Percentiles rank a stretch among this genome's conserved stretches.
These are phyloP conservation scores for Acronicta aceris DNA, from an alignment of 2,888 invertebrate species.

Conservation along the genomic window DNA sequence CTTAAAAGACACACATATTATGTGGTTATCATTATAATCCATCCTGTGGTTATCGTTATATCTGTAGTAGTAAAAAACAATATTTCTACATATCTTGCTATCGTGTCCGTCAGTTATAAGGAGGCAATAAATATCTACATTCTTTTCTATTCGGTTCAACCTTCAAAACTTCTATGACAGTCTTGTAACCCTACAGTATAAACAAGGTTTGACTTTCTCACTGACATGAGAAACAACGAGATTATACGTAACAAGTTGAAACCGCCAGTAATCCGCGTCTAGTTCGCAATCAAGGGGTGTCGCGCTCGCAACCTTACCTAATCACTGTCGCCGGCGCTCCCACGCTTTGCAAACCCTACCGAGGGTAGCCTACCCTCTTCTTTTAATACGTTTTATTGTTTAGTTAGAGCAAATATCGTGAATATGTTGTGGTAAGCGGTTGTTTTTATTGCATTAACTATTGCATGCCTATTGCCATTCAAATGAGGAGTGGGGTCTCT, in stretches of 20 bases:
- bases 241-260: conserved; percentile 54
- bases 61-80: no score
- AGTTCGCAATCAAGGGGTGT: conserved; percentile 56
- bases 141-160: no score
- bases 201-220: conserved; percentile 18
- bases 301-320: conserved; percentile 70
- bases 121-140: no score
- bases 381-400: conserved; percentile 68
- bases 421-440: conserved; percentile 66
- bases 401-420: conserved; percentile 68
- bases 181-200: not conserved
- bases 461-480: conserved; percentile 10
- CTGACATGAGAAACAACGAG: conserved; percentile 33
- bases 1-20: no score
- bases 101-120: no score
- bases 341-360: conserved; percentile 67
- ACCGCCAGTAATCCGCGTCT: conserved; percentile 45
- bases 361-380: conserved; percentile 55
- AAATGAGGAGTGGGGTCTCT: not conserved
- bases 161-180: no score
- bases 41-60: no score
- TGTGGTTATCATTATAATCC: no score
- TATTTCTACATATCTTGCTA: no score
- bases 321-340: conserved; percentile 79
- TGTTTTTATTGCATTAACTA: conserved; percentile 47